These are phyloP conservation scores for Drosophila triauraria DNA, from an alignment of 1,140 invertebrate genomes.

Conservation along the genomic window DNA sequence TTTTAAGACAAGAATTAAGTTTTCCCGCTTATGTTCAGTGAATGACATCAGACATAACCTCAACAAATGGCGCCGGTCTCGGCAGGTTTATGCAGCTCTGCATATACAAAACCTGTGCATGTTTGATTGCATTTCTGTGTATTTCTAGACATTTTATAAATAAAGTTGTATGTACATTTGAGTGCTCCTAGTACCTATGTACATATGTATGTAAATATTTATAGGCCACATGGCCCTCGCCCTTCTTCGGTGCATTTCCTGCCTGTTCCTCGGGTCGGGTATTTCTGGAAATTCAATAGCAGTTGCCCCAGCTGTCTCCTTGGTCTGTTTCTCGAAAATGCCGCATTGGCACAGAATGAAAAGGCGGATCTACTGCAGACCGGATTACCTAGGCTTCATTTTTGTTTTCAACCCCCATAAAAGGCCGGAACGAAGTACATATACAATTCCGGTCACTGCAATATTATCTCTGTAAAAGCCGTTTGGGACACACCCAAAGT, in stretches of 20 bases:
- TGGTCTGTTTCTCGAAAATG: constrained; percentile 51
- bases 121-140: too few species aligned
- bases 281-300: constrained; percentile 62
- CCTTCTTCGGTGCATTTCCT: constrained; percentile 57
- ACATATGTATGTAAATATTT: constrained; percentile 2
- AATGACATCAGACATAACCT: constrained; percentile 34
- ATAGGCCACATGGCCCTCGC: constrained; percentile 25
- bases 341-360: constrained; percentile 19
- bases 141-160: neutral
- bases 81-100: neutral
- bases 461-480: neutral
- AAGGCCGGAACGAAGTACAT: constrained; percentile 17
- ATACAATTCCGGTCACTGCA: constrained; percentile 8
- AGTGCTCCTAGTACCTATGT: neutral
- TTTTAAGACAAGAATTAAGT: neutral
- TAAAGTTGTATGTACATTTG: neutral
- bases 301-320: constrained; percentile 51
- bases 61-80: constrained; percentile 24
- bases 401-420: constrained; percentile 49
- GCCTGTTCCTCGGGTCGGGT: constrained; percentile 9
- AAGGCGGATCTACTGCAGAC: constrained; percentile 19
- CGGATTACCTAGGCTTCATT: constrained; percentile 69
- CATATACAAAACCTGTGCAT: too few species aligned
- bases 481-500: constrained; percentile 5
- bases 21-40: neutral